Conservation (phyloP, 2,888 invertebrate genomes). For the Drosophila atripex region DNA sequence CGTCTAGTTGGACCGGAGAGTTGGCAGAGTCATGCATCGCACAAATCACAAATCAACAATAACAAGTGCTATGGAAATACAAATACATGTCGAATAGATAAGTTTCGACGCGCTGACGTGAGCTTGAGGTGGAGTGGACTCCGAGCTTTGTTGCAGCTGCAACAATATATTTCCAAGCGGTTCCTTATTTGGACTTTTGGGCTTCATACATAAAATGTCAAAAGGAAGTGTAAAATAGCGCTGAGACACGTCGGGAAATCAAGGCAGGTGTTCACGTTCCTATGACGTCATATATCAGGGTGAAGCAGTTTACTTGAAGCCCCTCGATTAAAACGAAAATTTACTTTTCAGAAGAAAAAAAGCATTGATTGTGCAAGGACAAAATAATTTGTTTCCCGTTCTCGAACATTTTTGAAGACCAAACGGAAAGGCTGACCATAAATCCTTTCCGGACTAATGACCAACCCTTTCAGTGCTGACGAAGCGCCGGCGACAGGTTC, state of each 20-base stretch:
- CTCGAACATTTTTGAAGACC: background rate
- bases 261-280: slow-evolving; percentile 63
- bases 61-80: slow-evolving; percentile 12
- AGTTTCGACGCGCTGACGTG: slow-evolving; percentile 18
- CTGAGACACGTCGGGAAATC: slow-evolving; percentile 45
- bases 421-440: background rate
- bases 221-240: slow-evolving; percentile 54
- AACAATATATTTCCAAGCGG: slow-evolving; percentile 39
- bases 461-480: slow-evolving; percentile 41
- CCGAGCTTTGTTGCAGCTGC: slow-evolving; percentile 57
- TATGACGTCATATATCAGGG: slow-evolving; percentile 46
- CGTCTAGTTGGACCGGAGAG: slow-evolving; percentile 7
- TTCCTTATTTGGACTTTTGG: slow-evolving; percentile 54
- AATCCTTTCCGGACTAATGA: slow-evolving; percentile 15
- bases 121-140: slow-evolving; percentile 23
- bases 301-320: slow-evolving; percentile 5
- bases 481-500: slow-evolving; percentile 55
- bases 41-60: slow-evolving; percentile 24
- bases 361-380: background rate
- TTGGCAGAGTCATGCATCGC: slow-evolving; percentile 13
- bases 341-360: background rate
- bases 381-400: background rate
- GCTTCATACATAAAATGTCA: slow-evolving; percentile 11
- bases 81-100: background rate
- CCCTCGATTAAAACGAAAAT: background rate